These are phyloP conservation scores for Emydocephalus ijimae DNA, from an alignment of 2,113 vertebrate genomes.

Conservation along the genomic window DNA sequence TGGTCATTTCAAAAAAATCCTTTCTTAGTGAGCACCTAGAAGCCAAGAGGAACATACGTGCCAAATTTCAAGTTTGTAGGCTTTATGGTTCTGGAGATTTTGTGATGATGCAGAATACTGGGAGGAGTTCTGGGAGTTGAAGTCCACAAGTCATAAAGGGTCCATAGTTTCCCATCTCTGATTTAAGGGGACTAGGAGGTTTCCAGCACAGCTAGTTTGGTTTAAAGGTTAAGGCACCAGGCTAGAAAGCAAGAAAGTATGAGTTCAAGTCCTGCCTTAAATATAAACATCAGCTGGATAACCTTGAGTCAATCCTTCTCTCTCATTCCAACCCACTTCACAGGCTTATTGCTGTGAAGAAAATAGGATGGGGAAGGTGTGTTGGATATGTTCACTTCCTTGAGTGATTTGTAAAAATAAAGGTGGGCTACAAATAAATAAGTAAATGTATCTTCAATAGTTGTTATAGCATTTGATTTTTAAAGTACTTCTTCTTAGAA, in stretches of 20 bases:
- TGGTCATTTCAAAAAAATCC: too few relatives aligned
- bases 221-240: not conserved
- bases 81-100: too few relatives aligned
- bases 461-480: not conserved
- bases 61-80: too few relatives aligned
- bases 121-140: too few relatives aligned
- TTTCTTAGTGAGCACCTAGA: too few relatives aligned
- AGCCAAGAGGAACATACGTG: too few relatives aligned
- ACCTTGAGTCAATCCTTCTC: not conserved
- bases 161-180: too few relatives aligned
- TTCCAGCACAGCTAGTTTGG: too few relatives aligned
- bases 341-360: not conserved
- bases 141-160: too few relatives aligned
- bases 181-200: too few relatives aligned
- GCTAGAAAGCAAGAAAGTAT: not conserved
- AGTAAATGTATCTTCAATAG: not conserved
- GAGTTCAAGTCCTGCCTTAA: not conserved
- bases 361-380: not conserved
- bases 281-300: not conserved
- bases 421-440: not conserved
- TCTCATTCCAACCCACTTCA: not conserved
- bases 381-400: not conserved
- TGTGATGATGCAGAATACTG: not conserved
- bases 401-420: not conserved
- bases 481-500: not conserved